Conservation (phyloP, 2,113 vertebrate genomes). For the zebrafish (Danio rerio) region GRCz12tu NC_133191.1:31690001-31690500, state of each 20-base stretch:
- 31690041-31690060: slow-evolving; percentile 7
- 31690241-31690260: background rate
- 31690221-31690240: background rate
- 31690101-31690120: slow-evolving; percentile 6
- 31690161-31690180: background rate
- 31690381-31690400: background rate
- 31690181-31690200: slow-evolving; percentile 11
- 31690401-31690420: too few relatives aligned
- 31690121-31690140: slow-evolving; percentile 24
- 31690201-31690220: slow-evolving; percentile 41
- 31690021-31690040: background rate
- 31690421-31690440: too few relatives aligned
- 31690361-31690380: background rate
- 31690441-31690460: too few relatives aligned
- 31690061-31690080: background rate
- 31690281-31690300: background rate
- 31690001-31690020: slow-evolving; percentile 11
- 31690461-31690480: too few relatives aligned
- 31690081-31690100: background rate
- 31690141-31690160: slow-evolving; percentile 2
- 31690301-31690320: background rate
- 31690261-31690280: background rate
- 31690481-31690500: too few relatives aligned
- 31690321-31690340: background rate
- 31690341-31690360: background rate